phyloP scores from a whole-genome alignment of 2,888 invertebrate species.

The Philopedon plagiatum region DNA sequence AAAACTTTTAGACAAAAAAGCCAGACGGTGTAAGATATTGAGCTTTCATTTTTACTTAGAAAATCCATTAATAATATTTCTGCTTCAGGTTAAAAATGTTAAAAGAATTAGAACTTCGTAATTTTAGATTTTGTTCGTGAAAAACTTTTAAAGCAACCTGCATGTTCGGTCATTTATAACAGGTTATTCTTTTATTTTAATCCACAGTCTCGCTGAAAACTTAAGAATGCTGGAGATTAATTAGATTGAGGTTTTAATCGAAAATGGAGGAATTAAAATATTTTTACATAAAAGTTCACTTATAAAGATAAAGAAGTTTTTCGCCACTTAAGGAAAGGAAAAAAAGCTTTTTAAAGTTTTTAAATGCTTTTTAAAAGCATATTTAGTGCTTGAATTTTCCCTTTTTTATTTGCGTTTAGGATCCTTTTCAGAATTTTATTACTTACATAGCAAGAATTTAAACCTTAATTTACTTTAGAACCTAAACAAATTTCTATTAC shows the following conservation, averaged over 20 bases:
- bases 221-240: conserved; percentile 51
- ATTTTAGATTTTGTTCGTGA: conserved; percentile 57
- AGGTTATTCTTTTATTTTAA: conserved; percentile 53
- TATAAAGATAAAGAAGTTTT: conserved; percentile 49
- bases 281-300: conserved; percentile 51
- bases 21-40: conserved; percentile 58
- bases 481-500: too few relatives aligned
- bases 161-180: conserved; percentile 58
- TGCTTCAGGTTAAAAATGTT: conserved; percentile 63
- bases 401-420: neutral
- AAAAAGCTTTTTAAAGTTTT: conserved; percentile 23
- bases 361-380: conserved; percentile 16
- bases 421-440: neutral
- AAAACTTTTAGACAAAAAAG: conserved; percentile 53
- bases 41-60: conserved; percentile 60
- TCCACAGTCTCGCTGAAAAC: conserved; percentile 48
- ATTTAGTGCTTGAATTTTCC: neutral
- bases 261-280: conserved; percentile 47
- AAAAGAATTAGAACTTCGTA: conserved; percentile 63
- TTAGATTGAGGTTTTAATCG: conserved; percentile 48
- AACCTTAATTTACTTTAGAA: neutral
- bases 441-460: neutral
- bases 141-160: conserved; percentile 58
- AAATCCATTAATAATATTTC: conserved; percentile 64
- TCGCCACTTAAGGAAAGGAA: conserved; percentile 4